These are phyloP conservation scores for Falcaria lacertinaria DNA, from an alignment of 2,888 invertebrate species.

Conservation along the genomic window DNA sequence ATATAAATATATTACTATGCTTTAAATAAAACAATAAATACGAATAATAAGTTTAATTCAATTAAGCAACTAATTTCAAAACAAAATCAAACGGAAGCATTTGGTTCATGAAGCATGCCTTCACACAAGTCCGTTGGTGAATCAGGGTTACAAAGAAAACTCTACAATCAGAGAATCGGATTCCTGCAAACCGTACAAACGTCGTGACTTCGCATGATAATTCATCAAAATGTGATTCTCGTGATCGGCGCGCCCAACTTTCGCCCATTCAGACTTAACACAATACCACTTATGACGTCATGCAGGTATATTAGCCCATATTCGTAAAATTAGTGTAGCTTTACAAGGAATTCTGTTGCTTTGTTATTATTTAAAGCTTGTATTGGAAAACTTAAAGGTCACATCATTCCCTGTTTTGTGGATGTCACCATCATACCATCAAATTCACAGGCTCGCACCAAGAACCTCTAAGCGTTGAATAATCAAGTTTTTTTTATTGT, in stretches of 20 bases:
- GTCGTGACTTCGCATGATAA: conserved; percentile 31
- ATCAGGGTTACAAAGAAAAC: conserved; percentile 19
- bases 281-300: conserved; percentile 18
- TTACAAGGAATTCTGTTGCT: no score
- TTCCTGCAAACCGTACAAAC: conserved; percentile 30
- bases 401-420: no score
- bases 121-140: conserved; percentile 10
- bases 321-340: neutral
- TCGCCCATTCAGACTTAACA: conserved; percentile 46
- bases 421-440: no score
- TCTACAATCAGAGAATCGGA: conserved; percentile 24
- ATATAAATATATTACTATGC: no score
- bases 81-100: neutral
- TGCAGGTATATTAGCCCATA: neutral
- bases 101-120: neutral
- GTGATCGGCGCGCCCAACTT: conserved; percentile 60
- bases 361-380: no score
- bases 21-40: no score
- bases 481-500: no score
- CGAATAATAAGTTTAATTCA: no score
- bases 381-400: no score
- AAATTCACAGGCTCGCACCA: no score
- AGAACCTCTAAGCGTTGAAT: no score
- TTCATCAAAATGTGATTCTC: conserved; percentile 35
- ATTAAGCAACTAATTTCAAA: neutral